A percentile compares a stretch with the other conserved stretches of the same genome.
phyloP scores from a whole-genome alignment of 2,113 vertebrate genomes.

The Psephotus haematonotus region DNA sequence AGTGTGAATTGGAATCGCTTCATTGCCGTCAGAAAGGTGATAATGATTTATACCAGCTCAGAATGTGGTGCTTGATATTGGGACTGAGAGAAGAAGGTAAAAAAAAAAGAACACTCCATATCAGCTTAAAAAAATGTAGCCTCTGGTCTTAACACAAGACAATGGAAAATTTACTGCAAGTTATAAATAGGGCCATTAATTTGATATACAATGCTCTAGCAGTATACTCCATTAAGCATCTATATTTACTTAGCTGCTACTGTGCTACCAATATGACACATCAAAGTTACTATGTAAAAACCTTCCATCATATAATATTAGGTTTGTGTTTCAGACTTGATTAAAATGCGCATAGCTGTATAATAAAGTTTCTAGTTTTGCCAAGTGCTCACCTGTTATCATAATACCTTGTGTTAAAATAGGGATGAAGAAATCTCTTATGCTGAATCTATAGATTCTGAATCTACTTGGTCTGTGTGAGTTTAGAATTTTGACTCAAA shows the following conservation, averaged over 20 bases:
- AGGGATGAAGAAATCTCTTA: background rate
- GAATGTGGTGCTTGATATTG: background rate
- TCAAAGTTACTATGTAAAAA: background rate
- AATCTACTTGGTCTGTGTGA: background rate
- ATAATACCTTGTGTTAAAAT: background rate
- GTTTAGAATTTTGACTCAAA: background rate
- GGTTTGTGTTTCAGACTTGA: background rate
- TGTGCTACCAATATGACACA: background rate
- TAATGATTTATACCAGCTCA: background rate
- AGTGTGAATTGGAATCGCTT: background rate
- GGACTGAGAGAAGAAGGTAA: background rate
- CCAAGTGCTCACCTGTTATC: background rate
- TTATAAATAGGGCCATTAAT: conserved; percentile 44
- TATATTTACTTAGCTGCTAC: conserved; percentile 16
- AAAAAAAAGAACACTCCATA: background rate
- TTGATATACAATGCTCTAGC: conserved; percentile 2
- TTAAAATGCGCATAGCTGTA: background rate
- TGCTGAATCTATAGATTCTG: background rate
- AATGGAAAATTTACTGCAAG: conserved; percentile 1
- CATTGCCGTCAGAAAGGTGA: background rate
- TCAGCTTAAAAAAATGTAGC: background rate
- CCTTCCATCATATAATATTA: background rate
- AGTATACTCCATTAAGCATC: conserved; percentile 4
- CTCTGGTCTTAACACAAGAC: background rate
- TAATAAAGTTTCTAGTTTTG: background rate